Evolutionary conservation across 2,113 vertebrate species (phyloP), one percentile per base, ranked within the genome.

Genomic region (Tonatia bakeri): DNA sequence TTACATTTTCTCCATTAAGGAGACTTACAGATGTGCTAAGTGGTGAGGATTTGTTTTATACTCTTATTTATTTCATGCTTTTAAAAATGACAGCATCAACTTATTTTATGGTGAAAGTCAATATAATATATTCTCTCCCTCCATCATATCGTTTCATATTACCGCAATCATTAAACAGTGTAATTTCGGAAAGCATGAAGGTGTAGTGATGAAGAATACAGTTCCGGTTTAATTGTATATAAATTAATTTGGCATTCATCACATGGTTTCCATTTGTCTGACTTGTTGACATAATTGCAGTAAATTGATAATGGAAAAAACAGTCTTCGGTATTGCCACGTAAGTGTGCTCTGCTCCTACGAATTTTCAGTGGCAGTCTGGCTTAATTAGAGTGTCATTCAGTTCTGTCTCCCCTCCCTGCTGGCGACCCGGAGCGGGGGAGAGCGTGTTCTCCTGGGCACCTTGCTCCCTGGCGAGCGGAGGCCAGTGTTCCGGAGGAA

Each of bases 271-370:
- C 95, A 96, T 97, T 98, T 97, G 1, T 97, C 98, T 98, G 94
- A 98, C 97, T 96, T 97, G 95, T 96, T 95, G 97, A 98, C 96
- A 96, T 97, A 96, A 97, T 98, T 96, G 96, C 79, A 77, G 64
- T 94, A 97, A 97, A 96, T 98, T 98, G 98, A 98, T 97, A 92
- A 95, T 94, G 87, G 86, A 59, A 87, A 16, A 95, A 97, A 67
- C 95, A 92, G 82, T 96, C 93, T 96, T 72, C 91, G 94, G 50
- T 96, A 2, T 83, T 91, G 81, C 59, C 67, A 82, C 40, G 52
- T 79, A 59, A 94, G 65, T 83, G 79, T 47, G 26, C 96, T 94
- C 91, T 97, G 94, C 96, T 97, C 92, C 90, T 95, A 96, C 85
- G 97, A 98, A 96, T 90, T 94, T 97, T 73, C 73, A 94, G 15